These are phyloP conservation scores for Percopsis omiscomaycus DNA, from an alignment of 2,797 vertebrate genomes.

Conservation along the genomic window DNA sequence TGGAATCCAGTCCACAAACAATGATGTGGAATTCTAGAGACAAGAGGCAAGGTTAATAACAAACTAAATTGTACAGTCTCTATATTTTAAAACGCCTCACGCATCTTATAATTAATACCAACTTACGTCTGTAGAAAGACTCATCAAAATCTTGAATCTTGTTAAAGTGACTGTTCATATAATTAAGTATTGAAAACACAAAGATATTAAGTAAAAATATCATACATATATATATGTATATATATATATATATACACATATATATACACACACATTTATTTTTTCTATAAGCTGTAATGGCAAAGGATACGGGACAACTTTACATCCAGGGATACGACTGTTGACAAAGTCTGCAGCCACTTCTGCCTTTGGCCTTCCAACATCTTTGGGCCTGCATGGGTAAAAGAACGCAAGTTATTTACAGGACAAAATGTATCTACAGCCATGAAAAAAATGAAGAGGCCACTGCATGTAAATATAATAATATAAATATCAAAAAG, in stretches of 20 bases:
- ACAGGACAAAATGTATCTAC: not conserved
- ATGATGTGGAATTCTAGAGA: slow-evolving; percentile 94
- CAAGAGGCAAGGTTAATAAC: slow-evolving; percentile 6
- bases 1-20: slow-evolving; percentile 96
- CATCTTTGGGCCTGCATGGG: slow-evolving; percentile 85
- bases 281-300: not conserved
- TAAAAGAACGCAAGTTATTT: not conserved
- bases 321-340: slow-evolving; percentile 85
- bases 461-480: too few relatives aligned
- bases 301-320: slow-evolving; percentile 90
- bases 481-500: too few relatives aligned
- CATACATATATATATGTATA: not conserved
- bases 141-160: slow-evolving; percentile 97
- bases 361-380: slow-evolving; percentile 94
- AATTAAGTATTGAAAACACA: slow-evolving; percentile 32
- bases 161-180: slow-evolving; percentile 86
- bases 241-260: not conserved
- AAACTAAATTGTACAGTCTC: not conserved
- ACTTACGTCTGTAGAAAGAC: slow-evolving; percentile 95
- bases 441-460: too few relatives aligned
- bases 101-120: not conserved
- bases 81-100: not conserved
- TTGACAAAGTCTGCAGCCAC: slow-evolving; percentile 95
- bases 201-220: not conserved
- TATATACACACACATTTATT: not conserved